Conservation (phyloP, 2,888 invertebrate species). For the Dryadula phaetusa region DNA sequence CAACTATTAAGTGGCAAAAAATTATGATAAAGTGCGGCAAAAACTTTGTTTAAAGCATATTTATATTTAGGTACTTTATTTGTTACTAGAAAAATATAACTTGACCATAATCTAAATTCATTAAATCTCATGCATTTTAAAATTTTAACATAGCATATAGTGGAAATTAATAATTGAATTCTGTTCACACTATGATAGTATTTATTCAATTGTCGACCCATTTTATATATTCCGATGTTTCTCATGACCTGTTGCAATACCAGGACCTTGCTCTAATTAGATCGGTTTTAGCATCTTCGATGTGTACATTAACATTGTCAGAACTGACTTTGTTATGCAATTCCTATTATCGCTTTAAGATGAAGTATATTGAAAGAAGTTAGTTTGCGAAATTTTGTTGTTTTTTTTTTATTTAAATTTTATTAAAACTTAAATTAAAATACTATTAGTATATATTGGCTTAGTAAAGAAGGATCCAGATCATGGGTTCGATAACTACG, state of each 20-base stretch:
- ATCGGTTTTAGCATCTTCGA: slow-evolving; percentile 68
- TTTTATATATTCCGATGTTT: slow-evolving; percentile 54
- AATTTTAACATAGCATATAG: not conserved
- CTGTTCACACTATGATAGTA: slow-evolving; percentile 52
- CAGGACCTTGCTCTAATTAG: slow-evolving; percentile 75
- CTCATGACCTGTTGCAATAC: slow-evolving; percentile 73
- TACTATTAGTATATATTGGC: not conserved
- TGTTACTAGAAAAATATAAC: not conserved
- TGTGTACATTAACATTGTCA: slow-evolving; percentile 49
- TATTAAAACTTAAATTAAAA: not conserved
- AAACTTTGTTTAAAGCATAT: slow-evolving; percentile 2
- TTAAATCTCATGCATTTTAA: not conserved
- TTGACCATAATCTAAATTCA: not conserved
- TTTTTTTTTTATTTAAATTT: not conserved
- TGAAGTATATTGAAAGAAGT: not conserved
- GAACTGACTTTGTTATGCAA: slow-evolving; percentile 58
- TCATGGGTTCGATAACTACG: not conserved
- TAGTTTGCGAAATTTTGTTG: not conserved
- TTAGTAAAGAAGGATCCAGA: no score
- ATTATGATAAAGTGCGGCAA: not conserved
- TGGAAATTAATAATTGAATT: slow-evolving; percentile 17
- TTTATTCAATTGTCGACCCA: slow-evolving; percentile 62
- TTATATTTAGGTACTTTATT: slow-evolving; percentile 11
- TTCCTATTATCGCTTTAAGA: slow-evolving; percentile 50
- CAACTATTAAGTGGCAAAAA: not conserved